Conservation (phyloP, 2,113 vertebrate species). For the Percopsis transmontana region DNA sequence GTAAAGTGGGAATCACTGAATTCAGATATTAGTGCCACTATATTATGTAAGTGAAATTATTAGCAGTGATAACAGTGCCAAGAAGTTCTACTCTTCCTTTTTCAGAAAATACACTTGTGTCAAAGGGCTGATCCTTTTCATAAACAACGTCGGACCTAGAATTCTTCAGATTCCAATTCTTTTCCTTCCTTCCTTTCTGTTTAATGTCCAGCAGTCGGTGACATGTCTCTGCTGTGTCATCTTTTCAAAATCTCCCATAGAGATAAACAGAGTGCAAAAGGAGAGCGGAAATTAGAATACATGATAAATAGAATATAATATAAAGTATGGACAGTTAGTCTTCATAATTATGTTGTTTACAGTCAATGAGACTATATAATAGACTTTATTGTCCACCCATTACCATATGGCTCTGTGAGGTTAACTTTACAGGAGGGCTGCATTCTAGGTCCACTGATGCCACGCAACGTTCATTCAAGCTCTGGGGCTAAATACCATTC, state of each 20-base stretch:
- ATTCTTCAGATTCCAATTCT: constrained; percentile 72
- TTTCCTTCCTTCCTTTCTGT: constrained; percentile 74
- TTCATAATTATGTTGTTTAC: too few species aligned
- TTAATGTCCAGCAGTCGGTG: constrained; percentile 49
- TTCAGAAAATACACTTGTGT: constrained; percentile 66
- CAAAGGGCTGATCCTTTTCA: constrained; percentile 70
- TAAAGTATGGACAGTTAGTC: not conserved
- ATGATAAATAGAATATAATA: not conserved
- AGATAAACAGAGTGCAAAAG: not conserved
- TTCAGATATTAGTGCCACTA: constrained; percentile 19
- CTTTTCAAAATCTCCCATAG: constrained; percentile 31
- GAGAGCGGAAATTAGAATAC: not conserved
- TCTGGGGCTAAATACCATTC: constrained; percentile 25
- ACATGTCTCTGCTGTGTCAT: constrained; percentile 44
- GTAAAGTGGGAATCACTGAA: constrained; percentile 3
- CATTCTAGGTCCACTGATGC: constrained; percentile 11
- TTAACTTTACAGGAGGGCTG: not conserved
- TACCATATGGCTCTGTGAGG: constrained; percentile 5
- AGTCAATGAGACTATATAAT: too few species aligned
- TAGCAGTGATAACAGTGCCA: constrained; percentile 37
- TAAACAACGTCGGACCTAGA: constrained; percentile 69
- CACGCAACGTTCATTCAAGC: constrained; percentile 30
- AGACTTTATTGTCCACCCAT: not conserved
- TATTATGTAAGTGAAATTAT: constrained; percentile 43
- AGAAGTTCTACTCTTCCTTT: constrained; percentile 56